A percentile compares a stretch with the other conserved stretches of the same genome.
Evolutionary conservation across 2,888 invertebrate species (phyloP).

Genomic region (Oscheius sp.): DNA sequence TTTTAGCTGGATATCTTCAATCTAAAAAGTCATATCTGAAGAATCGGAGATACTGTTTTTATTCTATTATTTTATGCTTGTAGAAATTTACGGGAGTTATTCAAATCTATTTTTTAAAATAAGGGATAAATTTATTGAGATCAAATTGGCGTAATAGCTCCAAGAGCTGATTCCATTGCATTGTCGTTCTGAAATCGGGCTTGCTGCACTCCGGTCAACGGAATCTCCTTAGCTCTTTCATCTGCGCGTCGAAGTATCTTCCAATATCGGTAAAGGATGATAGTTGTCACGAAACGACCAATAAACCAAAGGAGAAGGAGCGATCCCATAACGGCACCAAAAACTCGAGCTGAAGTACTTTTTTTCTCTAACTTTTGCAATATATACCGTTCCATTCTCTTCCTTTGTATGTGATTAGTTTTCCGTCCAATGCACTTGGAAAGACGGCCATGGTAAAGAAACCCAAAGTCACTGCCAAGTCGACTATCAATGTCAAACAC

Average conservation of each 20-base stretch:
- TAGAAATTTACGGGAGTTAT: background rate
- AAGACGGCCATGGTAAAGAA: conserved; percentile 45
- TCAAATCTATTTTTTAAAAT: no score
- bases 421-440: conserved; percentile 40
- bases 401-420: conserved; percentile 47
- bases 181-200: conserved; percentile 9
- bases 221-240: conserved; percentile 23
- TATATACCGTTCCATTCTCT: conserved; percentile 38
- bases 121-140: background rate
- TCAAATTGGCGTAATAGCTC: conserved; percentile 11
- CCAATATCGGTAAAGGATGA: conserved; percentile 49
- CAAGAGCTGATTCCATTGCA: background rate
- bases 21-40: background rate
- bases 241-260: conserved; percentile 38
- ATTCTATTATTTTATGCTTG: background rate
- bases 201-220: background rate
- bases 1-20: conserved; percentile 10
- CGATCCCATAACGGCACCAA: conserved; percentile 45
- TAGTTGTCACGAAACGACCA: conserved; percentile 41
- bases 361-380: background rate
- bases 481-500: conserved; percentile 45
- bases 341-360: conserved; percentile 33
- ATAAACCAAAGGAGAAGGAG: conserved; percentile 45
- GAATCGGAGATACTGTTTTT: background rate
- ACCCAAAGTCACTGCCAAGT: conserved; percentile 36